Percentiles rank a stretch among this genome's conserved stretches.
These are phyloP conservation scores for Rotaria sp. DNA, from an alignment of 2,888 invertebrate species.

Conservation along the genomic window DNA sequence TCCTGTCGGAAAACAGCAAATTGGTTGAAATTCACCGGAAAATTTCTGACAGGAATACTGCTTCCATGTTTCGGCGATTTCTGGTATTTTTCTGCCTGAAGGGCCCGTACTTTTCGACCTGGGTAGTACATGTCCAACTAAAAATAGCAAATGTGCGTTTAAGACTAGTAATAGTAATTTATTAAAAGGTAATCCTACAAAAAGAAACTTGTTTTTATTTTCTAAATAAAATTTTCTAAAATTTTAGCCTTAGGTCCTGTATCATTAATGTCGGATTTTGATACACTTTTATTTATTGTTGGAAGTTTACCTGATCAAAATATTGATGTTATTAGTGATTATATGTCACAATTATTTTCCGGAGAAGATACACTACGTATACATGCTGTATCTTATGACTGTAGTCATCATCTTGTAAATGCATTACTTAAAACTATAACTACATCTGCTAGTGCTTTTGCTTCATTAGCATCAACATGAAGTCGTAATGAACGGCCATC, in stretches of 20 bases:
- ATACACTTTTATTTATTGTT: conserved; percentile 12
- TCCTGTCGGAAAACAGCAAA: too few species aligned
- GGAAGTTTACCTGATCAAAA: conserved; percentile 50
- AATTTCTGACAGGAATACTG: too few species aligned
- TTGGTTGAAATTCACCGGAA: too few species aligned
- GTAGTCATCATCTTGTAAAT: conserved; percentile 52
- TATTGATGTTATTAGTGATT: conserved; percentile 52
- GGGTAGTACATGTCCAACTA: not conserved
- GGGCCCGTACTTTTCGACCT: too few species aligned
- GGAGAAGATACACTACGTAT: conserved; percentile 47
- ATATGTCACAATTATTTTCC: conserved; percentile 50
- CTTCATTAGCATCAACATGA: not conserved
- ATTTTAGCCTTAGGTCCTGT: not conserved
- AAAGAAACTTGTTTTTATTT: conserved; percentile 41
- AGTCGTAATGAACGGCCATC: not conserved
- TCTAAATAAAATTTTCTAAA: conserved; percentile 46
- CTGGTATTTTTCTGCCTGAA: too few species aligned
- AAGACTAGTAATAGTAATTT: conserved; percentile 50
- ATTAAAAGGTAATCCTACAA: conserved; percentile 52
- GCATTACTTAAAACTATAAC: conserved; percentile 43
- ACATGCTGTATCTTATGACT: conserved; percentile 54
- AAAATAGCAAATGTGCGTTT: not conserved
- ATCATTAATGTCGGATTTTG: conserved; percentile 42
- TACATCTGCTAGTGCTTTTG: not conserved
- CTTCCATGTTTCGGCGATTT: too few species aligned